Conservation (phyloP, 2,797 vertebrate species). For the Rhinogobio ventralis region DNA sequence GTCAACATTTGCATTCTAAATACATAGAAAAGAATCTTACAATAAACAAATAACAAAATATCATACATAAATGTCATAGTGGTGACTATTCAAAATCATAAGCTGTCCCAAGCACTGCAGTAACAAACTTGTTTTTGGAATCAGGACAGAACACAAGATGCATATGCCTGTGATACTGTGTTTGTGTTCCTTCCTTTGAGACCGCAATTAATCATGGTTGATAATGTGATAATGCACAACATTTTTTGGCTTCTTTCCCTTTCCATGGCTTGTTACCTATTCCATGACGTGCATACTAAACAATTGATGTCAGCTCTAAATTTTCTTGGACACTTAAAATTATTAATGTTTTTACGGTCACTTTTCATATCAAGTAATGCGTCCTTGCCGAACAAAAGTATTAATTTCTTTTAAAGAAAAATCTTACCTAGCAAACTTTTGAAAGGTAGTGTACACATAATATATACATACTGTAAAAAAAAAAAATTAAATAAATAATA, state of each 20-base stretch:
- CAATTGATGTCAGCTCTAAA: neutral
- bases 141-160: neutral
- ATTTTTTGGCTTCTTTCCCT: neutral
- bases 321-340: too few relatives aligned
- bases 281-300: slow-evolving; percentile 21
- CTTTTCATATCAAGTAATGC: too few relatives aligned
- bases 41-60: neutral
- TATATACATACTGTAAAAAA: too few relatives aligned
- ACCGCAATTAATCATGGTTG: neutral
- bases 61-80: neutral
- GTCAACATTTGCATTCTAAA: slow-evolving; percentile 7
- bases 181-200: slow-evolving; percentile 12
- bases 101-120: neutral
- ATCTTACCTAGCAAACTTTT: too few relatives aligned
- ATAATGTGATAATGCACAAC: neutral
- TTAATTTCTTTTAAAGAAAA: too few relatives aligned
- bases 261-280: neutral
- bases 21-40: neutral
- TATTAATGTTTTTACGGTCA: too few relatives aligned
- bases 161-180: neutral
- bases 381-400: too few relatives aligned
- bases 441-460: too few relatives aligned
- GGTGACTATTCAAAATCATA: neutral
- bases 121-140: neutral
- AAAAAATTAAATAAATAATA: too few relatives aligned